phyloP scores from a whole-genome alignment of 2,888 invertebrate species.

The Polydrusus tereticollis region DNA sequence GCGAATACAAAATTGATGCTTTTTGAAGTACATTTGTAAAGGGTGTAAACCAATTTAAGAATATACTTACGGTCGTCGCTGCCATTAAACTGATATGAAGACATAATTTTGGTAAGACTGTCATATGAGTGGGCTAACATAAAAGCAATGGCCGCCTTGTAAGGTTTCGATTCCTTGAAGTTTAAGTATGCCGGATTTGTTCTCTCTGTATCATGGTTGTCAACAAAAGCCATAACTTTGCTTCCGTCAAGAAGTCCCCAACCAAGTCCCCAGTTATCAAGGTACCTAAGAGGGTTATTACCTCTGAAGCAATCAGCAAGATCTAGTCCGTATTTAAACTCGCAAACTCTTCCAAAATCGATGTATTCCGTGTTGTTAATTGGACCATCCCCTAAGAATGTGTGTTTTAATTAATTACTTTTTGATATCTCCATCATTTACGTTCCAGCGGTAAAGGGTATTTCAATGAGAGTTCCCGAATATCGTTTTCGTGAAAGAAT shows the following conservation, averaged over 20 bases:
- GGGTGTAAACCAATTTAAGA: not conserved
- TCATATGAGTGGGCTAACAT: conserved; percentile 88
- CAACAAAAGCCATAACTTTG: conserved; percentile 59
- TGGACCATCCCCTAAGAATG: conserved; percentile 58
- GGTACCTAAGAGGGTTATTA: conserved; percentile 76
- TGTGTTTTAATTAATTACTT: no score
- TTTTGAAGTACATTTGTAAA: no score
- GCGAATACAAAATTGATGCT: no score
- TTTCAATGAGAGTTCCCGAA: no score
- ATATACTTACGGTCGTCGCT: conserved; percentile 68
- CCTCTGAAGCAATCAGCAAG: conserved; percentile 72
- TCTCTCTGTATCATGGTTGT: conserved; percentile 83
- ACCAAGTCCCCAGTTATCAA: conserved; percentile 73
- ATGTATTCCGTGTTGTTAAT: conserved; percentile 67
- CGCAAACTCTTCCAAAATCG: conserved; percentile 76
- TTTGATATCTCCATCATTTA: no score
- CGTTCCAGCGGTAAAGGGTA: no score
- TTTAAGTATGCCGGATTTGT: conserved; percentile 69
- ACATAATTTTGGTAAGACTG: conserved; percentile 86
- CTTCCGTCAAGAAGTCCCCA: conserved; percentile 75
- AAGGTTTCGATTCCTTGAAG: conserved; percentile 74
- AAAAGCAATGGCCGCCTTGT: conserved; percentile 82
- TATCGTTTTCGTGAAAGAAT: no score
- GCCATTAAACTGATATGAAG: conserved; percentile 79
- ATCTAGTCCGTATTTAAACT: conserved; percentile 75